Conservation (phyloP, 2,113 vertebrate species). For the Antidorcas marsupialis region DNA sequence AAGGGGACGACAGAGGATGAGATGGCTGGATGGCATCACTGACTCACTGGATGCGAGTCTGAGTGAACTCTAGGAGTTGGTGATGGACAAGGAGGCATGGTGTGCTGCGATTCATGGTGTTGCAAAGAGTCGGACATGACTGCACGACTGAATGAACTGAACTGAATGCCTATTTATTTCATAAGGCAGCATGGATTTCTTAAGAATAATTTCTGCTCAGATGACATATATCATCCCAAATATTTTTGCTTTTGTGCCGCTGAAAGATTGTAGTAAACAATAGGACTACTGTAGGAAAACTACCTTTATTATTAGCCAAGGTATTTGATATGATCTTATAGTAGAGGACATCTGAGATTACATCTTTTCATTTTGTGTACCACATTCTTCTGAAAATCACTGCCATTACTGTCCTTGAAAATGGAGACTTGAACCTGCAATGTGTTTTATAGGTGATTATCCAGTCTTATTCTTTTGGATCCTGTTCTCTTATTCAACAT, state of each 20-base stretch:
- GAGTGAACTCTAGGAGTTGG: too few relatives aligned
- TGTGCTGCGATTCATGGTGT: too few relatives aligned
- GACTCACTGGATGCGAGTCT: too few relatives aligned
- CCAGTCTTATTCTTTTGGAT: neutral
- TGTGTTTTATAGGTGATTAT: neutral
- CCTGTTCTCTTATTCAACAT: neutral
- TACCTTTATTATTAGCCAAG: neutral
- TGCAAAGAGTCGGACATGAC: too few relatives aligned
- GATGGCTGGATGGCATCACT: too few relatives aligned
- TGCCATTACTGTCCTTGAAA: neutral
- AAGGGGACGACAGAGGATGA: rapidly evolving
- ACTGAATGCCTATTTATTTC: neutral
- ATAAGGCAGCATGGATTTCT: neutral
- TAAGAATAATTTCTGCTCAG: neutral
- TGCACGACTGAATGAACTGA: too few relatives aligned
- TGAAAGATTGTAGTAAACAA: neutral
- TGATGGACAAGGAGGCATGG: too few relatives aligned
- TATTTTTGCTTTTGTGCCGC: neutral
- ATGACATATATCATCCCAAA: neutral
- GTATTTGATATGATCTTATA: neutral
- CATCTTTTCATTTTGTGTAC: neutral
- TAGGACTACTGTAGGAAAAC: neutral
- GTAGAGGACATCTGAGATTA: neutral
- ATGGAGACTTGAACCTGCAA: neutral
- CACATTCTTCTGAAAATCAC: neutral